Evolutionary conservation across 2,888 invertebrate genomes (phyloP).

Genomic region (Nebria salina): DNA sequence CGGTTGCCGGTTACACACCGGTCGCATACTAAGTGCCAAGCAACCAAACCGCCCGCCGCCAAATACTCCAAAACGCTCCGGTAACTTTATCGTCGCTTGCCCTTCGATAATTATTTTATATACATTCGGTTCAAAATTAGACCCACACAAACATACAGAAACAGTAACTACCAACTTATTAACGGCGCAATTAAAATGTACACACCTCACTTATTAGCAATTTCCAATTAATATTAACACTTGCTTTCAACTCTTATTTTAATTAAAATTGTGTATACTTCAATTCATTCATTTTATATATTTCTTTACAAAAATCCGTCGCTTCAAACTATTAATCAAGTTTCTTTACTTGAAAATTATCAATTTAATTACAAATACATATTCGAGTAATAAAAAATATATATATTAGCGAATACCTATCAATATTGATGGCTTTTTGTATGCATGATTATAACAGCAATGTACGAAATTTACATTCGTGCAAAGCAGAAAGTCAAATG

Average conservation of each 20-base stretch:
- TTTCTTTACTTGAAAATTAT: neutral
- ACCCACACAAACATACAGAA: neutral
- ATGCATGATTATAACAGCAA: too few species aligned
- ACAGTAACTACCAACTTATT: neutral
- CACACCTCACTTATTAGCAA: conserved; percentile 1
- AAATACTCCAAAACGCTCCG: neutral
- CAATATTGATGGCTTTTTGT: too few species aligned
- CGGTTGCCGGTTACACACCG: neutral
- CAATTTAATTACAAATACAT: neutral
- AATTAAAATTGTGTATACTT: neutral
- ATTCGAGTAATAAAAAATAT: too few species aligned
- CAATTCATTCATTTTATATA: neutral
- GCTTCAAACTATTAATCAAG: neutral
- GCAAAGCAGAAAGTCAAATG: too few species aligned
- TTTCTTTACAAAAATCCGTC: neutral
- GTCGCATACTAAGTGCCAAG: neutral
- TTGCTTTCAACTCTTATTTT: neutral
- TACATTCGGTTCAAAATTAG: neutral
- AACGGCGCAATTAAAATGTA: neutral
- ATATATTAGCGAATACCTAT: too few species aligned
- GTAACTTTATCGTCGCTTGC: neutral
- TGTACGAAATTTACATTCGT: too few species aligned
- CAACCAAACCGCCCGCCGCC: neutral
- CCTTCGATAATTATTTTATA: conserved; percentile 1
- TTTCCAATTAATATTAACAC: neutral